Conservation (phyloP, 2,888 invertebrate species). For the Chaetogeoica ovagalla region DNA sequence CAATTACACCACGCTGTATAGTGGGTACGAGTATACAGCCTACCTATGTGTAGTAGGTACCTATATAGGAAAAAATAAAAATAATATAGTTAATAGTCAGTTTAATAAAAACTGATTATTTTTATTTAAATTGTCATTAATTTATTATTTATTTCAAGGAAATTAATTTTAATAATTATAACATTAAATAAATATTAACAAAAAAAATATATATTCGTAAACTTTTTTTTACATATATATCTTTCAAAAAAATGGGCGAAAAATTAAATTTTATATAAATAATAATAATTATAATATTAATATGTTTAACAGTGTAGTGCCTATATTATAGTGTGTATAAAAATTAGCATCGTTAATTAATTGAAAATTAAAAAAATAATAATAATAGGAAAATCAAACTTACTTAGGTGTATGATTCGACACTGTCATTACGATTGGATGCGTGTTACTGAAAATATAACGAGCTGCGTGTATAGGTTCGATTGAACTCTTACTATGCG, state of each 20-base stretch:
- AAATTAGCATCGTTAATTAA: not conserved
- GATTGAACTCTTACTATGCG: constrained; percentile 4
- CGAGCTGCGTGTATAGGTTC: not conserved
- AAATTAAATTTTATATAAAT: too few species aligned
- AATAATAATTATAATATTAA: not conserved
- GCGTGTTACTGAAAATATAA: constrained; percentile 9
- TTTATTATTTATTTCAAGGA: too few species aligned
- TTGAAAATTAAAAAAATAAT: not conserved
- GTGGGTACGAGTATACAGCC: too few species aligned
- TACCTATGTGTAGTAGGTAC: too few species aligned
- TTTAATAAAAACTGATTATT: too few species aligned
- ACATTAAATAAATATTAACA: too few species aligned
- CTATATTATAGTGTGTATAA: not conserved
- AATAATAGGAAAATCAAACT: not conserved
- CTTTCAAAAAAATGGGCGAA: not conserved
- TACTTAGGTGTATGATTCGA: not conserved
- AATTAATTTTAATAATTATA: too few species aligned
- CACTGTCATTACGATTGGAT: not conserved
- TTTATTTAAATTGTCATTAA: too few species aligned
- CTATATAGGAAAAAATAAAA: too few species aligned
- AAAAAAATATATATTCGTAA: too few species aligned
- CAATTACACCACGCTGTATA: too few species aligned
- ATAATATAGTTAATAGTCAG: too few species aligned
- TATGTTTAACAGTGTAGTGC: not conserved
- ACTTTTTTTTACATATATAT: not conserved